Evolutionary conservation across 2,888 invertebrate genomes (phyloP), one percentile per base, ranked within the genome.

Genomic region (Tetragonisca angustula): DNA sequence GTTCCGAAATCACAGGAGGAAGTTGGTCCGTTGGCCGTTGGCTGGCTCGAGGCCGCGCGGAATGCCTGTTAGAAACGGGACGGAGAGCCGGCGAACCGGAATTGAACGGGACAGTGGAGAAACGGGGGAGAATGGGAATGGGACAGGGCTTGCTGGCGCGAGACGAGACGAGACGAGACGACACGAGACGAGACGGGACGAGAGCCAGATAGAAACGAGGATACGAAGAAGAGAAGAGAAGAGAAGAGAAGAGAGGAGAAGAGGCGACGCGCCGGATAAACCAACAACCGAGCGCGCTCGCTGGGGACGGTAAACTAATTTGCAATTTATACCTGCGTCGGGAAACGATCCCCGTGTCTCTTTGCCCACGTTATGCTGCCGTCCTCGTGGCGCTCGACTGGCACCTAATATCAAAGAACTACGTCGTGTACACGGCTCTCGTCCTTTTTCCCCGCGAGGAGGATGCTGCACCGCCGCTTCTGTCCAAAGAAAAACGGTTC

Each of bases 221-320:
- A 59, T 27, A 21, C 17, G 32, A 36, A 32, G 32, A 32, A 32
- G 32, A 32, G 32, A 32, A 32, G 32, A 32, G 32, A 32, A 32
- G 32, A 32, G 59, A n/a, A 11, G 56, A 21, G 3, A 54, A 19
- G 19, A 19, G 11, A 61, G 2, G 36, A 32, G 64, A 19, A 21
- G 54, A 54, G 56, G 27, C 43, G 80, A 79, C 82, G 73, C 85
- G 77, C 68, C 81, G 84, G 81, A 84, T 89, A 85, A 86, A 87
- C 84, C 86, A 86, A 89, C 84, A 84, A 81, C 85, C 76, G 36
- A 81, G 79, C 82, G 79, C 82, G 85, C 69, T 85, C 81, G 73
- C 70, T 77, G 73, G 76, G 85, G 81, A 83, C 84, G 87, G 83
- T 84, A 83, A 90, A 87, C 88, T 90, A 90, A 90, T 90, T 90